Base-by-base conservation (phyloP, 2,888 invertebrate species). In the Biston stratarius region DNA sequence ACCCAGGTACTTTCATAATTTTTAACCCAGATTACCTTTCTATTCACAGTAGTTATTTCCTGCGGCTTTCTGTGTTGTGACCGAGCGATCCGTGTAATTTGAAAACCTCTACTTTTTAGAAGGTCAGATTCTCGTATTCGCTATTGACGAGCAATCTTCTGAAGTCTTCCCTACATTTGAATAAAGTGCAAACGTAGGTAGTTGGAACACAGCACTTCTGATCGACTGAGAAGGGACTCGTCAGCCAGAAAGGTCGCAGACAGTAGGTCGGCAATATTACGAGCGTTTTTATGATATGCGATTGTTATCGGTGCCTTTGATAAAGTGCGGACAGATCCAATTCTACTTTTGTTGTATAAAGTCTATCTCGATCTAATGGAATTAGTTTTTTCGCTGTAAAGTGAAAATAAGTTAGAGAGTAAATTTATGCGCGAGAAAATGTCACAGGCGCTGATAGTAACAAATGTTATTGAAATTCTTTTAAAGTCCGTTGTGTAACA, bases 261-360 rank as follows among this genome's bases (percentile, higher is more conserved):
- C 70, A 69, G 70, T 69, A 61, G 61, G 58, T 61, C 58, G 45
- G 45, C 45, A 38, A 53, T 45, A 36, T 44, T 52, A 57, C 53
- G 45, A 55, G 34, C 33, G 52, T 57, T 61, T 63, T 61, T 61
- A 66, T 57, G 61, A 61, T 45, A 11, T 51, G 10, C 61, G 57
- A 66, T 66, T 57, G 38, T 47, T 58, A 52, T 57, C 49, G 24
- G 6, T 38, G 3, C 24, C 40, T 61, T 56, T 61, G 61, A 61
- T 66, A 51, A 61, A 61, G 42, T 45, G 56, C 8, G 51, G 40
- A 51, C 44, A 38, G 42, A 51, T 66, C 61, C 38, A 57, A 56
- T 53, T 60, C 42, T 7, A 36, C 15, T 40, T 53, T 59, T 40
- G 51, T 38, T 57, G 24, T 58, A 47, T 15, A 12, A 44, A 51